Base-by-base conservation (phyloP, 2,888 invertebrate genomes). In the Tenthredo scrophulariae region DNA sequence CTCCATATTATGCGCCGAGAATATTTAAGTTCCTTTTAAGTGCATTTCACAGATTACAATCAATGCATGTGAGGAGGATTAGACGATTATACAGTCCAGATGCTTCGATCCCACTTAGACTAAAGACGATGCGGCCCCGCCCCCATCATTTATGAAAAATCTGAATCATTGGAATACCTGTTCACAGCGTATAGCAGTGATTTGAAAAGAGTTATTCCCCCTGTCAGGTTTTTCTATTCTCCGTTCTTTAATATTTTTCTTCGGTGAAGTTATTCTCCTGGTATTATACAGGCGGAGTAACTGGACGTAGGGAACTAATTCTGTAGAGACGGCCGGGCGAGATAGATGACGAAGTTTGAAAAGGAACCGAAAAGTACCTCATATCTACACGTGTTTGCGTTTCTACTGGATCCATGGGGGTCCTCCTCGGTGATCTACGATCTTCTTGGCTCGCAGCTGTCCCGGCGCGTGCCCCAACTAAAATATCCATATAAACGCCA, bases 351-450 rank as follows among this genome's bases (percentile, higher is more conserved):
- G 33, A 67, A 67, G 67, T 74, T 80, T 22, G 13, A 62, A 80
- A 62, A 80, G 37, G 43, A 80, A 62, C 80, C 40, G 62, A 80
- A 62, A 62, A 80, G 62, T 80, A 40, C 75, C 46, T 26, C 13
- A 43, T 26, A 40, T 29, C 40, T 43, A 80, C 80, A 80, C 40
- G 83, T 83, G 83, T 83, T 70, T 83, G 83, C 83, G 37, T 65
- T 67, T 83, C 65, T 13, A 83, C 33, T 83, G 37, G 83, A 83
- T 83, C 83, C 83, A 83, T 70, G 83, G 83, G 83, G 83, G 83
- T 65, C 70, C 46, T 15, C 22, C 40, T 26, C n/a, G n/a, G 65
- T 83, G 83, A 83, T 83, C 83, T 67, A 83, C 67, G 80, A 29
- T 22, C 62, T 65, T 46, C 62, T 65, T 40, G 67, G 10, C 22